Evolutionary conservation across 2,113 vertebrate genomes (phyloP), one percentile per base, ranked within the genome.

Genomic region (Nyctereutes procyonoides): DNA sequence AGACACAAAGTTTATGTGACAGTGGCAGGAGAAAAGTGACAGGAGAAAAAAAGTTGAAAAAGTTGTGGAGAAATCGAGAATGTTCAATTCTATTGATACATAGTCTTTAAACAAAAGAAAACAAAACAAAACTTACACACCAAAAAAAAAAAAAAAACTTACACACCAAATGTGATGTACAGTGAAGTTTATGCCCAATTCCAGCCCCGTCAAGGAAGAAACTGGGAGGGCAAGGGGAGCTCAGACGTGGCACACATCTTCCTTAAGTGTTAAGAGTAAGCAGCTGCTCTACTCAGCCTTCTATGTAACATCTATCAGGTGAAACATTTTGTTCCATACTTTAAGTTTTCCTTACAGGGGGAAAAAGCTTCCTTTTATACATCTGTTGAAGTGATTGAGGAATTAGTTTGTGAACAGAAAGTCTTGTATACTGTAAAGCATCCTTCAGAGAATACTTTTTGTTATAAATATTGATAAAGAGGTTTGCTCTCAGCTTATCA

Each of bases 31-130:
- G n/a, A n/a, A 95, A 38, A 97, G 55, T 1, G 8, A 19, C 74
- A 95, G 96, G 35, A 19, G 51, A 77, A 85, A 79, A n/a, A n/a
- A n/a, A n/a, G n/a, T n/a, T n/a, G n/a, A n/a, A n/a, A 94, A 93
- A 2, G 20, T 87, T 51, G 74, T 69, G 20, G 96, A 97, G 71
- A 97, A 95, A 35, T 84, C 14, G 19, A 92, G 32, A 84, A 85
- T 89, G 96, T 93, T 81, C 53, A 93, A 74, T 87, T 83, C 7
- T 92, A 62, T 28, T 28, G 91, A 15, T 58, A 32, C 4, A 43
- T 16, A 30, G 35, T 22, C 48, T 88, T 17, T 95, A 90, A 62
- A 26, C 32, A 51, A 8, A 62, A 24, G 16, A 58, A 81, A 58
- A 81, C 55, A 67, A 65, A n/a, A 71, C 51, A 71, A 35, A 35